Conservation (phyloP, 2,888 invertebrate genomes). For the Eilema griseolum region DNA sequence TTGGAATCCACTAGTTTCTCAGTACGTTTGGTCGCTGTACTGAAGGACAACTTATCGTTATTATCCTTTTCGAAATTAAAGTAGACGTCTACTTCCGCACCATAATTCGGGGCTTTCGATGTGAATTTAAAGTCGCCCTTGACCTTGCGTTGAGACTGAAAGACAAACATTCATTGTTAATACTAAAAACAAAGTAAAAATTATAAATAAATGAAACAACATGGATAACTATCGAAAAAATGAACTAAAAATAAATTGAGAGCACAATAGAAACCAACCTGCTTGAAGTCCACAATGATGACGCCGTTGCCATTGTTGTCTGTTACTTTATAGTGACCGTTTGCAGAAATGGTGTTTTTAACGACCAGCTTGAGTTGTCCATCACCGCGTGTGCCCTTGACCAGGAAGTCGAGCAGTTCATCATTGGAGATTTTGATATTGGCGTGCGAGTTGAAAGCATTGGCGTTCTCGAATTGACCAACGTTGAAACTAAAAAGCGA, state of each 20-base stretch:
- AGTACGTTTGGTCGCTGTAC: conserved; percentile 87
- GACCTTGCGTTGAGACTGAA: conserved; percentile 86
- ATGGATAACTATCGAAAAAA: neutral
- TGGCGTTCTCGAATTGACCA: conserved; percentile 75
- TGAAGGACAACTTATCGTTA: conserved; percentile 89
- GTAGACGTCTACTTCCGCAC: conserved; percentile 88
- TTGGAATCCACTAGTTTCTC: conserved; percentile 88
- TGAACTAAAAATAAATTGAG: no score
- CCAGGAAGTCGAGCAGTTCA: conserved; percentile 85
- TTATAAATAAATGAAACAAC: no score
- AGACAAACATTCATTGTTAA: conserved; percentile 10
- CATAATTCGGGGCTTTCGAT: conserved; percentile 87
- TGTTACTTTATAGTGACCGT: conserved; percentile 88
- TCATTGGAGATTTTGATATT: conserved; percentile 80
- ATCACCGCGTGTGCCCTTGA: conserved; percentile 78
- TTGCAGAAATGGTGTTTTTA: conserved; percentile 88
- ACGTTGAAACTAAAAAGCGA: conserved; percentile 74
- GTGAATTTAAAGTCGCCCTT: conserved; percentile 89
- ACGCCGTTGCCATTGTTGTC: conserved; percentile 88
- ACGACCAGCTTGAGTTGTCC: conserved; percentile 87
- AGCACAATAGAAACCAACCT: conserved; percentile 58
- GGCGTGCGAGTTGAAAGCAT: conserved; percentile 83
- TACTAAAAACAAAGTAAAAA: neutral
- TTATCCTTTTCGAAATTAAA: conserved; percentile 91
- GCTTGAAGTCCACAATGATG: conserved; percentile 87